A percentile compares a stretch with the other conserved stretches of the same genome.
Conservation (phyloP, 2,888 invertebrate species). For the Phengaris alcon region DNA sequence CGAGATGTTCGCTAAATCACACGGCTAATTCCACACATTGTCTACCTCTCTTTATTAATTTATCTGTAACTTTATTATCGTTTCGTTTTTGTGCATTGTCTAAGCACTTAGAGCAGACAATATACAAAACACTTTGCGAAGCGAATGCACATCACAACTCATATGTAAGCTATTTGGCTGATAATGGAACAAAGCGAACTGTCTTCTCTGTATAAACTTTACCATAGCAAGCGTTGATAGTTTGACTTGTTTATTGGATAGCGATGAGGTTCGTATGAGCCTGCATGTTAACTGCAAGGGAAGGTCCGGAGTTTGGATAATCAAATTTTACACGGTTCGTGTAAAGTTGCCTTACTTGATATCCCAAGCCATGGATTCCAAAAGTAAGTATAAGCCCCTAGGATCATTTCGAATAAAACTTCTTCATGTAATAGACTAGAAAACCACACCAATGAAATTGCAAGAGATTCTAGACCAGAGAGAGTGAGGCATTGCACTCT, state of each 20-base stretch:
- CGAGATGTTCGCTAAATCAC: no score
- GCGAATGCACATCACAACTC: neutral
- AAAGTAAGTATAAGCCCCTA: neutral
- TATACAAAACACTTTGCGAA: no score
- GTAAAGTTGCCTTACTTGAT: slow-evolving; percentile 5
- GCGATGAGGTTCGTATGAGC: slow-evolving; percentile 2
- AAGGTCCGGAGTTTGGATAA: slow-evolving; percentile 6
- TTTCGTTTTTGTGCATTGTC: no score
- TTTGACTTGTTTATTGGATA: slow-evolving; percentile 22
- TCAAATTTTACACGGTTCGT: slow-evolving; percentile 20
- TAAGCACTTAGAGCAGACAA: neutral
- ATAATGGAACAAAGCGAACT: neutral
- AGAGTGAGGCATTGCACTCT: no score
- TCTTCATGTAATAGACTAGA: no score
- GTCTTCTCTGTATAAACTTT: neutral
- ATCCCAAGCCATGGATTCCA: neutral
- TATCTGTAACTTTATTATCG: no score
- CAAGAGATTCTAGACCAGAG: no score
- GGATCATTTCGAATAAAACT: no score
- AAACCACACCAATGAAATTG: no score
- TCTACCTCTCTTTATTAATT: no score
- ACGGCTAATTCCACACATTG: no score
- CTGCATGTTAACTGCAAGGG: slow-evolving; percentile 12
- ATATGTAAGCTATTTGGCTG: neutral
- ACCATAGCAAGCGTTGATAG: slow-evolving; percentile 9